Evolutionary conservation across 2,888 invertebrate genomes (phyloP), one percentile per base, ranked within the genome.

Genomic region (Dione vanillae): DNA sequence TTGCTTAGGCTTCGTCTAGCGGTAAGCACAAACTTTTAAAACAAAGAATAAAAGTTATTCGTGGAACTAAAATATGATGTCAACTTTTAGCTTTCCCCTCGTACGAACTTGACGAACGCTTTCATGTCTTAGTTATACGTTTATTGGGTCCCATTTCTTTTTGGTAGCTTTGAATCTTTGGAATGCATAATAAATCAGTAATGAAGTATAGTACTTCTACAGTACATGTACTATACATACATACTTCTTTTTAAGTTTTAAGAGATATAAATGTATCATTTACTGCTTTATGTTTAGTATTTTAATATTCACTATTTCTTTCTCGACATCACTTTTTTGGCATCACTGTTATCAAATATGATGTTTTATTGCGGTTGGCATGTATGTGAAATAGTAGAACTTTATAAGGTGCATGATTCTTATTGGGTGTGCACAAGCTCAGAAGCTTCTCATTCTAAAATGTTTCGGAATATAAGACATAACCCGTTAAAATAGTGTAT

Each of bases 121-220:
- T 85, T 91, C 66, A 92, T 91, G 92, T 91, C 90, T 8, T n/a
- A n/a, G n/a, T n/a, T 91, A 89, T 74, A 88, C 90, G 0, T 92
- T 92, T 70, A 88, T 92, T 6, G 78, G 85, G 1, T 90, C 89
- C 0, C 78, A 92, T n/a, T 91, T 92, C 75, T 79, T 89, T 62
- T 75, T 91, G 35, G 75, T 91, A 35, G 90, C 89, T 0, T 75
- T 92, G 47, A 91, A 90, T 78, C 81, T 92, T 51, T 92, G 91
- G 90, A 92, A 92, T 67, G 91, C 92, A 0, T 91, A 90, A 7
- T 91, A 92, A 78, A 80, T 91, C 19, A 91, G 90, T 16, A 85
- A 90, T 76, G 88, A 92, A 87, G 91, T 90, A 78, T 66, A n/a
- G n/a, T n/a, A n/a, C 16, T 58, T 43, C 52, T 62, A n/a, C n/a